These are phyloP conservation scores for Cheilinus undulatus DNA, from an alignment of 2,113 vertebrate genomes.

Conservation along the genomic window DNA sequence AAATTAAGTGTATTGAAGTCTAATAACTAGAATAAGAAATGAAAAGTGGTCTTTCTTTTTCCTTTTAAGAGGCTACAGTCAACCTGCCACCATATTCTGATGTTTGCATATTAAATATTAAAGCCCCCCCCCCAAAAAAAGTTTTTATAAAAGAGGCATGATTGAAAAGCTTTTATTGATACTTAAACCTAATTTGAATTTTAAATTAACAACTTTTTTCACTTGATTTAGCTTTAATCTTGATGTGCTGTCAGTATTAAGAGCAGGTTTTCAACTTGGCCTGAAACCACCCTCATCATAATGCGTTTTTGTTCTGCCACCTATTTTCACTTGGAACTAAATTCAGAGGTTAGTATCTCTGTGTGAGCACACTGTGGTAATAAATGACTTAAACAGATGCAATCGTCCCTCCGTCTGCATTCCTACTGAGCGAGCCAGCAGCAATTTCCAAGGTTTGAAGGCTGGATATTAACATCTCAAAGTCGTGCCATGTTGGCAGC, in stretches of 20 bases:
- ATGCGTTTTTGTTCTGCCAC: not conserved
- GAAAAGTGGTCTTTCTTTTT: too few relatives aligned
- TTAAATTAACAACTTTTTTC: not conserved
- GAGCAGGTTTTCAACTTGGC: not conserved
- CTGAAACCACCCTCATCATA: not conserved
- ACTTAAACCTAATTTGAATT: too few relatives aligned
- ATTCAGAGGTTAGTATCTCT: not conserved
- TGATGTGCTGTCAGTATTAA: too few relatives aligned
- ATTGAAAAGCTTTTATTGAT: too few relatives aligned
- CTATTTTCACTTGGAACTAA: not conserved
- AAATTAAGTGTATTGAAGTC: too few relatives aligned
- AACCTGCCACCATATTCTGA: too few relatives aligned
- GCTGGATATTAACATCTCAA: slow-evolving; percentile 38
- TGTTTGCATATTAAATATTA: too few relatives aligned
- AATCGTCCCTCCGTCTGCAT: slow-evolving; percentile 7
- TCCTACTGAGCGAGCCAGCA: slow-evolving; percentile 9
- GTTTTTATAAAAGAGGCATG: too few relatives aligned
- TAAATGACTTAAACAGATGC: slow-evolving; percentile 40
- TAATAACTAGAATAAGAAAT: too few relatives aligned
- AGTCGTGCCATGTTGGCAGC: slow-evolving; percentile 21
- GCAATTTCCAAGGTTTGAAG: slow-evolving; percentile 34
- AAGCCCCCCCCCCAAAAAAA: too few relatives aligned
- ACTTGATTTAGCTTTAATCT: not conserved
- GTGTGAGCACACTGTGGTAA: not conserved
- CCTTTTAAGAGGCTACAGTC: too few relatives aligned